Percentiles rank a stretch among this genome's conserved stretches.
These are phyloP conservation scores for Agrilus planipennis DNA, from an alignment of 1,140 invertebrate genomes.

Conservation along the genomic window DNA sequence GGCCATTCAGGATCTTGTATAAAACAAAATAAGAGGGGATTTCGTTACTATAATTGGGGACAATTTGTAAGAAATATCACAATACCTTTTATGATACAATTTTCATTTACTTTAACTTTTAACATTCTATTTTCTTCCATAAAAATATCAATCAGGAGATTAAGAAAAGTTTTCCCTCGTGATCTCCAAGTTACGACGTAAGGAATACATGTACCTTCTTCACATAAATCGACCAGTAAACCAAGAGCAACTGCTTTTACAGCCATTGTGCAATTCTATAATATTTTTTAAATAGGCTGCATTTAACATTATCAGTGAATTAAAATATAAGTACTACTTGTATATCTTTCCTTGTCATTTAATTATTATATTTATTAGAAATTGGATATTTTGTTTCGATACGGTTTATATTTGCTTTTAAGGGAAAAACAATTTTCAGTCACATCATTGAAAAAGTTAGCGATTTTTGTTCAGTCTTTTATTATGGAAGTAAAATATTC, in stretches of 20 bases:
- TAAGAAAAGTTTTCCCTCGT: conserved; percentile 1
- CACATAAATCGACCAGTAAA: conserved; percentile 10
- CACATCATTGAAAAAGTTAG: too few species aligned
- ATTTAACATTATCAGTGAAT: not conserved
- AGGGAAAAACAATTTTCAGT: too few species aligned
- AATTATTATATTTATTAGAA: too few species aligned
- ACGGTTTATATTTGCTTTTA: too few species aligned
- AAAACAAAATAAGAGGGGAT: conserved; percentile 1
- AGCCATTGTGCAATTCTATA: not conserved
- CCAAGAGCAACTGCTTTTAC: conserved; percentile 8
- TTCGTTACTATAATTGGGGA: not conserved
- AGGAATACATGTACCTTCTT: conserved; percentile 9
- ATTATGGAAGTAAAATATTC: too few species aligned
- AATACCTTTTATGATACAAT: conserved; percentile 4
- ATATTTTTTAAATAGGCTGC: not conserved
- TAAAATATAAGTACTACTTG: too few species aligned
- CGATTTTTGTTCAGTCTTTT: too few species aligned
- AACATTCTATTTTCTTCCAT: conserved; percentile 6
- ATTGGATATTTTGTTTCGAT: too few species aligned
- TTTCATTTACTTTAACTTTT: conserved; percentile 2
- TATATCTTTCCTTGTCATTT: too few species aligned
- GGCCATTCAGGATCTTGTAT: conserved; percentile 12
- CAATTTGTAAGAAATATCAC: not conserved
- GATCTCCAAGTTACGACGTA: conserved; percentile 10
- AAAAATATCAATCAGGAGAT: conserved; percentile 9